Evolutionary conservation across 2,797 vertebrate genomes (phyloP).

Genomic region (Novumbra hubbsi): DNA sequence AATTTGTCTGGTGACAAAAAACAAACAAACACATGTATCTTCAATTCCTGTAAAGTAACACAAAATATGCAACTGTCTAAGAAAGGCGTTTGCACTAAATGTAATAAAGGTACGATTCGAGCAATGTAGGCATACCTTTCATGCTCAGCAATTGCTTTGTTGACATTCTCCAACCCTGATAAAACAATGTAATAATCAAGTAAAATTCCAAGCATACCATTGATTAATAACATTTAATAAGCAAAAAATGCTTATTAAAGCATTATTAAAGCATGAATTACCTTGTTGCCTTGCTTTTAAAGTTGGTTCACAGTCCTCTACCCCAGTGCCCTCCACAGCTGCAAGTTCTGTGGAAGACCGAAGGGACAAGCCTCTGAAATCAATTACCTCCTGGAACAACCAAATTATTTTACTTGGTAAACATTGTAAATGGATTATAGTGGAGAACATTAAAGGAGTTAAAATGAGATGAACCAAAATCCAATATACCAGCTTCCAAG

Average conservation of each 20-base stretch:
- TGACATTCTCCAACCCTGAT: slow-evolving; percentile 60
- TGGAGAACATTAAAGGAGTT: neutral
- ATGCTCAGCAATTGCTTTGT: slow-evolving; percentile 44
- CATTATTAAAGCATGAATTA: slow-evolving; percentile 36
- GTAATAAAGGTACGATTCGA: neutral
- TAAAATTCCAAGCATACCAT: neutral
- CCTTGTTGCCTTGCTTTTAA: slow-evolving; percentile 63
- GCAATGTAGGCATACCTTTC: slow-evolving; percentile 55
- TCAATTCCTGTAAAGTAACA: neutral
- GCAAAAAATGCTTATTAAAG: too few species aligned
- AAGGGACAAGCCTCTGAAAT: neutral
- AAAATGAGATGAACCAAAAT: neutral
- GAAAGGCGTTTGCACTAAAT: neutral
- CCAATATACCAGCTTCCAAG: slow-evolving; percentile 66
- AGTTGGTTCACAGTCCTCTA: slow-evolving; percentile 43
- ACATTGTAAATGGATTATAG: neutral
- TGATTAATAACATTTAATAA: neutral
- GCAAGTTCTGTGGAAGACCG: slow-evolving; percentile 58
- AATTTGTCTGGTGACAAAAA: slow-evolving; percentile 56
- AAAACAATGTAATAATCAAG: slow-evolving; percentile 8
- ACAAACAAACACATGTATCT: neutral
- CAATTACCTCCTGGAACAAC: slow-evolving; percentile 6
- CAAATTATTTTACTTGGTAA: neutral
- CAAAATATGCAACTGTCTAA: neutral
- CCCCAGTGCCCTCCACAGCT: slow-evolving; percentile 52